Conservation (phyloP, 2,797 vertebrate genomes). For the Leptodactylus fallax region DNA sequence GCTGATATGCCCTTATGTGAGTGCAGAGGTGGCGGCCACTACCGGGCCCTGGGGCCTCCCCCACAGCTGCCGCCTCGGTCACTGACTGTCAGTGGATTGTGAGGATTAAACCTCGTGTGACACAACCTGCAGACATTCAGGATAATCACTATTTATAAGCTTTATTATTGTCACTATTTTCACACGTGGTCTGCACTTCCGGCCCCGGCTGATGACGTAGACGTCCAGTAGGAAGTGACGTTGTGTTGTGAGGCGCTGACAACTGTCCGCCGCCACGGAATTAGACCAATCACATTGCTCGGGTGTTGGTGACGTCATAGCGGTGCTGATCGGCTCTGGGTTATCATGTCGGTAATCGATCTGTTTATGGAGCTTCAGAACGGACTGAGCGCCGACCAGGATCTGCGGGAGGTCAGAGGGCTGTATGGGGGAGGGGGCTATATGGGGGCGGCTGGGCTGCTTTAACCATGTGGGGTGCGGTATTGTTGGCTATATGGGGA, state of each 20-base stretch:
- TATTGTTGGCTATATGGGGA: too few species aligned
- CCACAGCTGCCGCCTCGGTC: too few species aligned
- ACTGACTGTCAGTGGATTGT: too few species aligned
- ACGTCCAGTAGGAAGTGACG: neutral
- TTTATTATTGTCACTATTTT: too few species aligned
- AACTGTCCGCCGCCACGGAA: neutral
- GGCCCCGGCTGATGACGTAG: neutral
- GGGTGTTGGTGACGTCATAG: neutral
- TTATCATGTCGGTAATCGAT: conserved; percentile 89
- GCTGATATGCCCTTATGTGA: too few species aligned
- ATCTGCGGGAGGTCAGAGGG: conserved; percentile 86
- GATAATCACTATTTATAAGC: too few species aligned
- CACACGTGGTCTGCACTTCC: neutral
- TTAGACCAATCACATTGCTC: neutral
- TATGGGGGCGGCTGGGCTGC: neutral
- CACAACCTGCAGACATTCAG: too few species aligned
- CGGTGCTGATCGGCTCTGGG: neutral
- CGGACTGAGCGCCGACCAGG: conserved; percentile 91
- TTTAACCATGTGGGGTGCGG: too few species aligned
- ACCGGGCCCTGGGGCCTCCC: too few species aligned
- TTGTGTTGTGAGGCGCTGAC: neutral
- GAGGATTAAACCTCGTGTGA: too few species aligned
- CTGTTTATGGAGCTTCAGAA: conserved; percentile 93
- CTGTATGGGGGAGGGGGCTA: too few species aligned
- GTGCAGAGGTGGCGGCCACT: too few species aligned